Percentiles rank a stretch among this genome's conserved stretches.
These are phyloP conservation scores for Sphaerophoria rueppellii DNA, from an alignment of 2,888 invertebrate genomes.

Conservation along the genomic window DNA sequence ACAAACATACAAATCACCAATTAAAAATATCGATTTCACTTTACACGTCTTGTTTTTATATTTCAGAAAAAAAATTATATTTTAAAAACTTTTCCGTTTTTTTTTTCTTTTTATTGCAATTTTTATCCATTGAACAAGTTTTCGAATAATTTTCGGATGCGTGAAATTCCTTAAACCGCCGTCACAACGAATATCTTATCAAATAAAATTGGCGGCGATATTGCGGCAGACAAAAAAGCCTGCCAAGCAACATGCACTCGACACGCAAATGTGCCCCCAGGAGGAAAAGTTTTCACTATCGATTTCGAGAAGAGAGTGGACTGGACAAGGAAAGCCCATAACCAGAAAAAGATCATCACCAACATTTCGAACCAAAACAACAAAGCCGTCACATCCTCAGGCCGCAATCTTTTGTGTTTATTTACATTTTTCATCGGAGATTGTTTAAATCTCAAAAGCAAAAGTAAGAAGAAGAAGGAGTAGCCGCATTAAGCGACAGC, in stretches of 20 bases:
- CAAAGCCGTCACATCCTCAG: constrained; percentile 29
- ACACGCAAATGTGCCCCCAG: constrained; percentile 45
- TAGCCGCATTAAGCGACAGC: background rate
- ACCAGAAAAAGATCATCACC: constrained; percentile 1
- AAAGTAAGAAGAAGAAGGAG: constrained; percentile 12
- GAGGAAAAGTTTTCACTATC: constrained; percentile 72
- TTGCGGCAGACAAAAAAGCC: background rate
- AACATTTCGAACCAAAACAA: background rate
- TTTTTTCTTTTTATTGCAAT: constrained; percentile 29
- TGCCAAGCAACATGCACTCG: constrained; percentile 47
- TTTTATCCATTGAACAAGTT: constrained; percentile 54
- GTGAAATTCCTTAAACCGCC: constrained; percentile 32
- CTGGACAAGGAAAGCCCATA: constrained; percentile 42
- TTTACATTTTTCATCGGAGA: constrained; percentile 33
- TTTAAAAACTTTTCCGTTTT: background rate
- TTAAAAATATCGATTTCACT: constrained; percentile 72
- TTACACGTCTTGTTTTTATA: constrained; percentile 26
- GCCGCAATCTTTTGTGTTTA: constrained; percentile 42
- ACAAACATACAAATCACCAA: constrained; percentile 55
- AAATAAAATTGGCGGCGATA: background rate
- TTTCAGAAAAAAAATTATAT: constrained; percentile 22
- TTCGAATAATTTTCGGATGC: constrained; percentile 55
- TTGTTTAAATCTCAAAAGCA: background rate
- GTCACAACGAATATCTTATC: background rate
- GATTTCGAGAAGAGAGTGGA: constrained; percentile 67